Base-by-base conservation (phyloP, 2,113 vertebrate genomes). In the Hippoglossus stenolepis region DNA sequence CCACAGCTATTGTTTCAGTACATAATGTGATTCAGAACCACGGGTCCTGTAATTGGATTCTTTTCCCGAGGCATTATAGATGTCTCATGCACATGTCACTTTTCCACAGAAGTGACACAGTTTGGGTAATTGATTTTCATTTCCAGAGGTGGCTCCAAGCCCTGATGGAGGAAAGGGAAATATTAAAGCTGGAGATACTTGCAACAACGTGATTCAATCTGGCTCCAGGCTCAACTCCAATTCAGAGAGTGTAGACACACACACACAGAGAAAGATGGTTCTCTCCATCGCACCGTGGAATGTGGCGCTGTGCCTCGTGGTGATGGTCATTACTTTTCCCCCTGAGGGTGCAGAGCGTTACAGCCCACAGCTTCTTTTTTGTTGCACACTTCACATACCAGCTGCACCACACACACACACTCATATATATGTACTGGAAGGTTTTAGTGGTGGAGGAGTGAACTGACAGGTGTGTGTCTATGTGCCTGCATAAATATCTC, bases 321-420 rank as follows among this genome's bases (percentile, higher is more conserved):
- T 79, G 20, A 49, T 77, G 65, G 69, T 77, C 79, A 84, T 90
- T 85, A 65, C 77, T 85, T 87, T 72, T 73, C 58, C 60, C 70
- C 77, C 64, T 11, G 68, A 86, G 73, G 84, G 64, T 68, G 35
- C 58, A 65, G 69, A 38, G 54, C 65, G 51, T 76, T 70, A 71
- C 85, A 83, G 75, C 70, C 65, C 31, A 45, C 40, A 47, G 80
- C 56, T 80, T 80, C 60, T 81, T 76, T 78, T 82, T 87, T 43
- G 66, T 75, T 69, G 73, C 65, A 70, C 73, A 67, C 21, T 49
- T 65, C 76, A 80, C 66, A 85, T 71, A 85, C 58, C 80, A 74
- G 58, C 85, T 70, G 73, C 73, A 67, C n/a, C 12, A 60, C 69
- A 40, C 68, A 40, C 68, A 31, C 31, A 73, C 59, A 20, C 65